Evolutionary conservation across 2,888 invertebrate species (phyloP), one percentile per base, ranked within the genome.

Genomic region (Blera fallax): DNA sequence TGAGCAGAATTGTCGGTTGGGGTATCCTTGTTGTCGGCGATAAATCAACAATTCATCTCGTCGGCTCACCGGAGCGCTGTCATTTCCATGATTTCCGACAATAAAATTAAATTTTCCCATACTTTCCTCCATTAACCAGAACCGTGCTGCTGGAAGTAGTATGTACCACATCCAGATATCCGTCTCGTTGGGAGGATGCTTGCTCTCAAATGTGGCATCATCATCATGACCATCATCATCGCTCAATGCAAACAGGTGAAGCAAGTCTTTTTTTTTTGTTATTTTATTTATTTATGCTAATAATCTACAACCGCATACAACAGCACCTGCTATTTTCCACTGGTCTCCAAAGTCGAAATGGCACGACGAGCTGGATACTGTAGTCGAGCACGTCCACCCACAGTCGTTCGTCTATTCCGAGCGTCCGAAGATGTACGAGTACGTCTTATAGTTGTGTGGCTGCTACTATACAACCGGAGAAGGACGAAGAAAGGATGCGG

Each of bases 11-110:
- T 67, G 60, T 72, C 65, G 52, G 60, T 24, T 10, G 16, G 65
- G 65, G 18, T 60, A 72, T 72, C 52, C 65, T 65, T 60, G 64
- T 77, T 88, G 89, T 88, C 88, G 88, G 87, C 87, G 80, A 91
- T 90, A 91, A 91, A 90, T 91, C 90, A 90, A 89, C 89, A 89
- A 91, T 90, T 90, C 89, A 89, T 90, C 88, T 88, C 88, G 88
- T 45, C 54, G 45, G 69, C 37, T 62, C 81, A 62, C 58, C 56
- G 60, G 43, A 84, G 80, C 82, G 77, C 88, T 87, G 87, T 87
- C 87, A 87, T 88, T 88, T 87, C 87, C 88, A 87, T 88, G 87
- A 88, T 88, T 87, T 81, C 84, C 87, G 77, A 87, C 56, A 77
- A 81, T 82, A 85, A 85, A 88, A 87, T 77, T 78, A 83, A 80